Base-by-base conservation (phyloP, 2,888 invertebrate genomes). In the Baronia brevicornis region DNA sequence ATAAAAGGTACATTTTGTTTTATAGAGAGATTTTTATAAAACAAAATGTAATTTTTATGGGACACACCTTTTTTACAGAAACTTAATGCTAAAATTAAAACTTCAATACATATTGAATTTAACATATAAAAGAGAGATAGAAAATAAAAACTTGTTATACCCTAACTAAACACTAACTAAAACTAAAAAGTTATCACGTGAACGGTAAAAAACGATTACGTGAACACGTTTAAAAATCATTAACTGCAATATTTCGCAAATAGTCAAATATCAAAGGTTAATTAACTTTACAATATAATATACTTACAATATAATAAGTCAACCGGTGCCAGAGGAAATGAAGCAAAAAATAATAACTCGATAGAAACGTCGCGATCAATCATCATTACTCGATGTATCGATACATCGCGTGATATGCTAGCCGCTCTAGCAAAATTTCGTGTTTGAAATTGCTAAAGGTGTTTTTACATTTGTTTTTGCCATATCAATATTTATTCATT, bases 341-440 rank as follows among this genome's bases (percentile, higher is more conserved):
- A 17, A 29, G 8, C 8, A 33, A 33, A 35, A 24, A 28, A 21
- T 33, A 34, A 32, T 33, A 24, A 36, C 33, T 39, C 41, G 33
- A 43, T 41, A 33, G 21, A 18, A 24, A 28, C n/a, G n/a, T n/a
- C 18, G 30, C 35, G 31, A 44, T 47, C 37, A 38, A 44, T 49
- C 49, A 43, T 46, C 36, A 40, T 47, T 48, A 52, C 38, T 41
- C 43, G 43, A 43, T 44, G 44, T 49, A 52, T 55, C 51, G 50
- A 51, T 51, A 41, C 38, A 43, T 51, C 44, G 52, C 50, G 47
- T 51, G 43, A 45, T 46, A 31, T 32, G 20, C 5, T 24, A 30
- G 28, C 28, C 19, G 18, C 37, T 36, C 37, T 23, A 34, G 33
- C 17, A 15, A 14, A 22, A 14, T 14, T 28, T 11, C 12, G 22